Evolutionary conservation across 2,888 invertebrate genomes (phyloP), one percentile per base, ranked within the genome.

Genomic region (Drosophila suboccidentalis): DNA sequence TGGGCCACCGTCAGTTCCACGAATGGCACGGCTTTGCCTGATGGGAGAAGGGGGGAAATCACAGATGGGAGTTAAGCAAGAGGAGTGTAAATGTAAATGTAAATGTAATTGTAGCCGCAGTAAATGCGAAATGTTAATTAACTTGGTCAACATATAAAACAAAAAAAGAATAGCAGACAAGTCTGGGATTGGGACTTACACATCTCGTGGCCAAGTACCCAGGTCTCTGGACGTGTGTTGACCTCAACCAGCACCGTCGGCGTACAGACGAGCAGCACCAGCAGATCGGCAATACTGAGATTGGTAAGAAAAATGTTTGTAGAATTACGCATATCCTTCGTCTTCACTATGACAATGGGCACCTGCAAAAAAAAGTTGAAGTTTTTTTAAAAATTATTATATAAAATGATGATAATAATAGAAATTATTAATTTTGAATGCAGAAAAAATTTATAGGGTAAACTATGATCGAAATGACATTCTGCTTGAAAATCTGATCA

Each of bases 241-340:
- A 98, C 96, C 92, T 98, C 98, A n/a, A 98, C 97, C 41, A 98
- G 94, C 36, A 98, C 97, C 1, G 98, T 97, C 8, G 98, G 98
- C 72, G 98, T 97, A 92, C 98, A 98, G 73, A 98, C 96, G 75
- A 98, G 93, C 79, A 98, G 93, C 83, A 98, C 98, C 94, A 98
- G 95, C 84, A 98, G 93, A 93, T 98, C 98, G 15, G 98, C 98
- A 43, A 98, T 95, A 92, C 98, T 98, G 90, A 98, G 94, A 93
- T 98, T 98, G 93, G 98, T 97, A 90, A 98, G 94, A 92, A 98
- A 98, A 88, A 98, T 97, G 92, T 98, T 98, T 71, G 98, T 98
- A 60, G 98, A 97, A 91, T 97, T 98, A 90, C 97, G 94, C 97
- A 98, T 97, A 92, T 98, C 98, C 92, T 97, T 97, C 55, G 97